Conservation (phyloP, 64 coral and sea anemone genomes). For the Actinia tenebrosa region DNA sequence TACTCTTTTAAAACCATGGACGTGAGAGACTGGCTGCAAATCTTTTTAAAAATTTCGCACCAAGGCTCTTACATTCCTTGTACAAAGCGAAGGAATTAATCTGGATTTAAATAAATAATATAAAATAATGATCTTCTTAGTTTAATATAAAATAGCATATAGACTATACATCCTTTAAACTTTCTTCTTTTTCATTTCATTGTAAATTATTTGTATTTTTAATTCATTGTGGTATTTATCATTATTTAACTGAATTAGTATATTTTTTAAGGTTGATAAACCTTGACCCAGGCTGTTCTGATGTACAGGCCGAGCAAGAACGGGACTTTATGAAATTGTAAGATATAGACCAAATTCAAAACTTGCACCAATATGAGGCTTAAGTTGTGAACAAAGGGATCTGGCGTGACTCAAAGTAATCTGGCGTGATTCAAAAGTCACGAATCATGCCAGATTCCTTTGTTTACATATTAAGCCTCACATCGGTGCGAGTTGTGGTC, state of each 20-base stretch:
- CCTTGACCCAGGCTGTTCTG: not conserved
- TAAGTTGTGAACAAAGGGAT: too few species aligned
- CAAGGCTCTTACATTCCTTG: not conserved
- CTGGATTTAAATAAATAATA: constrained; percentile 31
- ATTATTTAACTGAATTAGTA: not conserved
- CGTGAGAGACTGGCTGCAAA: not conserved
- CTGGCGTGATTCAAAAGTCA: too few species aligned
- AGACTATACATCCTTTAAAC: constrained; percentile 26
- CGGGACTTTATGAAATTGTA: not conserved
- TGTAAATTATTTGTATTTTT: constrained; percentile 27
- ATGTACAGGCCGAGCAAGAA: not conserved
- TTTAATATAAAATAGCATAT: constrained; percentile 32
- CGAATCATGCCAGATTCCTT: too few species aligned
- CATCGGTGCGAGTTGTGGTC: too few species aligned
- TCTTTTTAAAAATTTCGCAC: not conserved
- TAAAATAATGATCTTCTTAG: constrained; percentile 19
- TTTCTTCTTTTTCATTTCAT: constrained; percentile 1
- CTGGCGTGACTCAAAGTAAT: too few species aligned
- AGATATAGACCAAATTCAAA: too few species aligned
- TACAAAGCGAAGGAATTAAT: constrained; percentile 2
- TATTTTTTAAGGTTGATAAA: not conserved
- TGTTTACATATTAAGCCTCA: too few species aligned
- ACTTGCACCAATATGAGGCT: too few species aligned
- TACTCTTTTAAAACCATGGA: constrained; percentile 15
- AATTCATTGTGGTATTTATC: not conserved